A percentile compares a stretch with the other conserved stretches of the same genome.
Evolutionary conservation across 2,888 invertebrate genomes (phyloP).

Genomic region (Rhagophthalmus giganteus): DNA sequence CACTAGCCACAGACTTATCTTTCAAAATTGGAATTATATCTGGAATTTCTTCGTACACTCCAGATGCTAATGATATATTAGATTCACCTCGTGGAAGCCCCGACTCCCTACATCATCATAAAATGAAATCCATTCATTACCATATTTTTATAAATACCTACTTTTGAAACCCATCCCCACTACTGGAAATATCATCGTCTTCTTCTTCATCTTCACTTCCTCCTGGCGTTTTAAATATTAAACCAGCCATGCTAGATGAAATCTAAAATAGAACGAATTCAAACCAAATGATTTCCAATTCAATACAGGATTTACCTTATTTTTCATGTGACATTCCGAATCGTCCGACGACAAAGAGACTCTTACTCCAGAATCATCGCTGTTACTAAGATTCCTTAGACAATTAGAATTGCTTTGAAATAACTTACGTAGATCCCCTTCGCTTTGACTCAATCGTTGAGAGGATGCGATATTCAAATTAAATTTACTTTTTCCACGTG

Average conservation of each 20-base stretch:
- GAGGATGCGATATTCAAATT: slow-evolving; percentile 26
- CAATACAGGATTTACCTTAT: slow-evolving; percentile 6
- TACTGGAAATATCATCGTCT: slow-evolving; percentile 1
- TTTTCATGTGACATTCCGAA: slow-evolving; percentile 39
- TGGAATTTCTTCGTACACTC: slow-evolving; percentile 71
- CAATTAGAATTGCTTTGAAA: slow-evolving; percentile 40
- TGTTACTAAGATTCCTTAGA: slow-evolving; percentile 29
- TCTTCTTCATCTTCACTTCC: slow-evolving; percentile 45
- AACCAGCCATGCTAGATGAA: slow-evolving; percentile 23
- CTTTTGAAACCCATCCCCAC: not conserved
- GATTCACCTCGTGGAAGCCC: slow-evolving; percentile 59
- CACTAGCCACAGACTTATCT: not conserved
- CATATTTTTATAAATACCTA: slow-evolving; percentile 9
- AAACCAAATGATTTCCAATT: not conserved
- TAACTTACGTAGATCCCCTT: slow-evolving; percentile 55
- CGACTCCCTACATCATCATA: slow-evolving; percentile 17
- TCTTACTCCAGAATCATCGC: slow-evolving; percentile 52
- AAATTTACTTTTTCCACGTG: slow-evolving; percentile 46
- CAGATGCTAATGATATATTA: slow-evolving; percentile 64
- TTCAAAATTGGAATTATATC: slow-evolving; percentile 46
- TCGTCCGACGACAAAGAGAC: slow-evolving; percentile 52
- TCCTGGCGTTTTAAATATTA: slow-evolving; percentile 52
- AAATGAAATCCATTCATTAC: slow-evolving; percentile 4
- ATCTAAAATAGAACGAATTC: slow-evolving; percentile 7
- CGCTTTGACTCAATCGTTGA: slow-evolving; percentile 57